Evolutionary conservation across 2,797 vertebrate species (phyloP), one percentile per base, ranked within the genome.

Genomic region (Ceryle rudis): DNA sequence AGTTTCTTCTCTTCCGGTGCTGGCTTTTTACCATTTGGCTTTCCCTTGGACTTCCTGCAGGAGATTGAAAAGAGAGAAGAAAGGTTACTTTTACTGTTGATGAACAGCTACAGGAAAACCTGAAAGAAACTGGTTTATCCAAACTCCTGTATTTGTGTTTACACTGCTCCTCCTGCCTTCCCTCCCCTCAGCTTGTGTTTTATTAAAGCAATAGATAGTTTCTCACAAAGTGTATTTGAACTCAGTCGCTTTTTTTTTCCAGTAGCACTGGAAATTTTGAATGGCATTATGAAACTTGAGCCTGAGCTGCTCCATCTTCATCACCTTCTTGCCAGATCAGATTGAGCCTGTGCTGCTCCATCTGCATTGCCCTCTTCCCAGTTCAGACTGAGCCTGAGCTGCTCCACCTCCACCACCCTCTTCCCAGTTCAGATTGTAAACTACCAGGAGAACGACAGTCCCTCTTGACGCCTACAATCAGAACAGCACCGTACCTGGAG

Each of bases 11-110:
- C 99, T 94, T 99, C 99, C 0, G 98, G 91, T 3, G 98, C 98
- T 33, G 99, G 99, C 97, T 99, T 99, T 98, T 99, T 99, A 94
- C 99, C 99, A 86, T 99, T 99, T 95, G 99, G 99, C 98, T 99
- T 99, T 81, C 99, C 98, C 98, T 99, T 99, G 20, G 99, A 99
- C 98, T 99, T 99, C 98, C 99, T 99, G 97, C 28, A 91, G 93
- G 60, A 77, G 11, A 86, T 81, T 33, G 28, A 42, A 73, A 46
- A 84, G 44, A 75, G 33, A 72, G 73, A 78, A 64, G 39, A 75
- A 66, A 11, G 7, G 52, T 93, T 90, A 92, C 13, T 23, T 86
- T 33, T 47, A 23, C 54, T 83, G 72, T 44, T 29, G 44, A 71
- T 35, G 16, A 61, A 37, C 31, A 75, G 57, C 60, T 81, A 80